Evolutionary conservation across 1,140 invertebrate species (phyloP).

Genomic region (Cherax destructor): DNA sequence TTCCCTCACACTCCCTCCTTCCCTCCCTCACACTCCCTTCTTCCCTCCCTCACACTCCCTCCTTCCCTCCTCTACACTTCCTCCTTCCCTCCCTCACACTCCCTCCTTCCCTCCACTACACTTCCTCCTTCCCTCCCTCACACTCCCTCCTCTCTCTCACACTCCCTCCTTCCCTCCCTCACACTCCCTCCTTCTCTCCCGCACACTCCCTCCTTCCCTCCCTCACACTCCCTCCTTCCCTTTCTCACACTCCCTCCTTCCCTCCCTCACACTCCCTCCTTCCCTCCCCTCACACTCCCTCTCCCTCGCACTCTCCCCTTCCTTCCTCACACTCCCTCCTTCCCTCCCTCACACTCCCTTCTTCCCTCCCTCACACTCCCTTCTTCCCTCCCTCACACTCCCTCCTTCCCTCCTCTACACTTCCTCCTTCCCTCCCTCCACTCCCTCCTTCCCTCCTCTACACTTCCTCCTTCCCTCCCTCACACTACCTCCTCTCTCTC

Average conservation of each 20-base stretch:
- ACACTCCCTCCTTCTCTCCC: neutral
- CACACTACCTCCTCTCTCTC: neutral
- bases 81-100: neutral
- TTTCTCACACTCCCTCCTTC: neutral
- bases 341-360: constrained; percentile 5
- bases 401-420: no score
- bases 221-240: neutral
- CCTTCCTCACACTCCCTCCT: neutral
- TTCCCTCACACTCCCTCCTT: neutral
- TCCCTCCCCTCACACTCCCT: neutral
- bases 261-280: neutral
- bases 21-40: neutral
- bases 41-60: neutral
- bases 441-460: neutral
- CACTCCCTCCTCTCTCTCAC: neutral
- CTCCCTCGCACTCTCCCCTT: neutral
- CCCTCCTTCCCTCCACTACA: neutral
- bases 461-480: neutral
- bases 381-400: neutral
- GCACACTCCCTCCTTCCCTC: neutral
- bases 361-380: neutral
- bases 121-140: neutral
- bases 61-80: neutral
- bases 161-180: no score
- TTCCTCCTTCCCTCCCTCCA: neutral